A percentile compares a stretch with the other conserved stretches of the same genome.
Conservation (phyloP, 2,113 vertebrate genomes). For the Pitta sordida region DNA sequence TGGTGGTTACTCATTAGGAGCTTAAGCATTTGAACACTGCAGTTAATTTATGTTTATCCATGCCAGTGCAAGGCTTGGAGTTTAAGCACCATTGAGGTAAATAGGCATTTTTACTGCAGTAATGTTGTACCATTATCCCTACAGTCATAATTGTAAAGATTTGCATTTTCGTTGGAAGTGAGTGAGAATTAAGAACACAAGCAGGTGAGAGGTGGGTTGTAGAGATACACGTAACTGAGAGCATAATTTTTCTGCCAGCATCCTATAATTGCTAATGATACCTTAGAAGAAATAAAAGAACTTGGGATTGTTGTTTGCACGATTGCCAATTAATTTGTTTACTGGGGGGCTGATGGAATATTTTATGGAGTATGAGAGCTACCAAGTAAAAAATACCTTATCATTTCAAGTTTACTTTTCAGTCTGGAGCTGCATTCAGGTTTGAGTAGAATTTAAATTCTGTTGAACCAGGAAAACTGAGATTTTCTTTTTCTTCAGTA, state of each 20-base stretch:
- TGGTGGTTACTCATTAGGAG: background rate
- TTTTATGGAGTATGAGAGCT: background rate
- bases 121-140: slow-evolving; percentile 14
- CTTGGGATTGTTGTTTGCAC: background rate
- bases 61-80: background rate
- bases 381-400: background rate
- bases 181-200: slow-evolving; percentile 6
- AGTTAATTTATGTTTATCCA: slow-evolving; percentile 43
- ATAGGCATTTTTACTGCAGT: background rate
- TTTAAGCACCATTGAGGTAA: slow-evolving; percentile 11
- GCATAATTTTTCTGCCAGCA: slow-evolving; percentile 3
- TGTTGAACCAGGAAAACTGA: background rate
- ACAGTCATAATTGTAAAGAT: slow-evolving; percentile 30
- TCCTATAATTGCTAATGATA: slow-evolving; percentile 9
- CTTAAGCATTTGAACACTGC: background rate
- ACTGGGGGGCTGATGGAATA: background rate
- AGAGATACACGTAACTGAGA: background rate
- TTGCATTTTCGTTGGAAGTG: slow-evolving; percentile 18
- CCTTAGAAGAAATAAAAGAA: background rate
- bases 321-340: background rate
- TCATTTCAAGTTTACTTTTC: background rate
- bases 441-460: background rate
- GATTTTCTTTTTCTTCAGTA: background rate
- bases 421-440: background rate
- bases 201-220: background rate